These are phyloP conservation scores for Neria commutata DNA, from an alignment of 2,888 invertebrate species.

Conservation along the genomic window DNA sequence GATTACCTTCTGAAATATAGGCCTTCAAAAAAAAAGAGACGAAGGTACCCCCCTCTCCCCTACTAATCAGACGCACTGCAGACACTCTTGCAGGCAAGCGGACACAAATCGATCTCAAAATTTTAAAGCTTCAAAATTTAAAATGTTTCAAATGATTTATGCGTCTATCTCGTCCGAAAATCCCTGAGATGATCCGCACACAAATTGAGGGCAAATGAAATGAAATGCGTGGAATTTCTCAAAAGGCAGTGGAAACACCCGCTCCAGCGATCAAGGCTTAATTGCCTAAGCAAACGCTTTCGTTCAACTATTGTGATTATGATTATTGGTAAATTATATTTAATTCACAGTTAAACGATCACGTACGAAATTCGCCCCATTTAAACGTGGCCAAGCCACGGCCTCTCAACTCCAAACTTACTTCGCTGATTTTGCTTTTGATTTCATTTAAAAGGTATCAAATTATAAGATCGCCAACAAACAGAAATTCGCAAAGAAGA, in stretches of 20 bases:
- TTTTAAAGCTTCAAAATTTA: not conserved
- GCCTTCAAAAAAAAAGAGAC: too few relatives aligned
- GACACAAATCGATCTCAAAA: not conserved
- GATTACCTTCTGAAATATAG: too few relatives aligned
- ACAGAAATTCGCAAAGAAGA: too few relatives aligned
- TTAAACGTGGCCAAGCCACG: not conserved
- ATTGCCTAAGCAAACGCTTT: conserved; percentile 19
- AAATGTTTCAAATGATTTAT: conserved; percentile 48
- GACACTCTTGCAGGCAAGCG: too few relatives aligned
- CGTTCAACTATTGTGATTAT: conserved; percentile 52
- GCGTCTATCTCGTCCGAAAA: conserved; percentile 42
- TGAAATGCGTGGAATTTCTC: not conserved
- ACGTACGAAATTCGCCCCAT: conserved; percentile 44
- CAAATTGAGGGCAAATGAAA: conserved; percentile 2
- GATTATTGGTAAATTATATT: conserved; percentile 59
- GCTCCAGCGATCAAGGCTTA: conserved; percentile 9
- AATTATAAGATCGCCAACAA: not conserved
- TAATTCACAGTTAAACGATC: conserved; percentile 59
- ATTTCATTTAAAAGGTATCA: not conserved
- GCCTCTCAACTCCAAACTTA: not conserved
- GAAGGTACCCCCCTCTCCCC: too few relatives aligned
- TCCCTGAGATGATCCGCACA: conserved; percentile 30
- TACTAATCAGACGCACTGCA: not conserved
- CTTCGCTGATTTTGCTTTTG: not conserved
- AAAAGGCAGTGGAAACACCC: not conserved